phyloP scores from a whole-genome alignment of 1,140 invertebrate genomes.

The Neelides sp. region DNA sequence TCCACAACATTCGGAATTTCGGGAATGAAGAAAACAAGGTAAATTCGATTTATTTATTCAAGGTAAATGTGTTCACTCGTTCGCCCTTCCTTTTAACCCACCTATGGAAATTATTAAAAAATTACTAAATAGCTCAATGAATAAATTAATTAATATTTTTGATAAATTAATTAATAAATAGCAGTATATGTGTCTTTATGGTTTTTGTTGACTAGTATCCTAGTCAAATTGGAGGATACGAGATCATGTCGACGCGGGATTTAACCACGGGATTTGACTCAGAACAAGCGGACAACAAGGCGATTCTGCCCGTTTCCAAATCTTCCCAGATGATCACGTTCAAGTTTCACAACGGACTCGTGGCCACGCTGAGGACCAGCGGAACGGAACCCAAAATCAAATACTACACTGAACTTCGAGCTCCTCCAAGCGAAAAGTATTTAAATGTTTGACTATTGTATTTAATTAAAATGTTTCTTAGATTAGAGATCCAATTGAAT shows the following conservation, averaged over 20 bases:
- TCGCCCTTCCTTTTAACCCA: no score
- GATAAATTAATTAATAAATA: neutral
- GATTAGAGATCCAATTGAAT: neutral
- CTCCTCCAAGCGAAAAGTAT: constrained; percentile 48
- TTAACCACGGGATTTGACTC: constrained; percentile 80
- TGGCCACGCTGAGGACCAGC: constrained; percentile 81
- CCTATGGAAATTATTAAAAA: no score
- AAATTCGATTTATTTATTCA: no score
- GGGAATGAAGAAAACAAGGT: no score
- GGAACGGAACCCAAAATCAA: constrained; percentile 98
- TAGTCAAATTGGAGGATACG: constrained; percentile 54
- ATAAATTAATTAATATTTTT: no score
- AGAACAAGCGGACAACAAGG: constrained; percentile 52
- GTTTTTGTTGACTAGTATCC: no score
- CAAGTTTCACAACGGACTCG: constrained; percentile 71
- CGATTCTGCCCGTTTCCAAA: constrained; percentile 61
- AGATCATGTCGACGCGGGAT: constrained; percentile 65
- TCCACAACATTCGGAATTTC: constrained; percentile 67
- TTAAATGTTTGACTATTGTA: constrained; percentile 9
- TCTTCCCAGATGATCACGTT: constrained; percentile 95
- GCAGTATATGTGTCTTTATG: constrained; percentile 35
- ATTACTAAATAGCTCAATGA: no score
- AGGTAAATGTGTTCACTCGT: no score
- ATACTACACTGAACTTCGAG: constrained; percentile 86
- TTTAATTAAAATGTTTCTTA: neutral